phyloP scores from a whole-genome alignment of 1,140 invertebrate species.

The Cataglyphis hispanica region DNA sequence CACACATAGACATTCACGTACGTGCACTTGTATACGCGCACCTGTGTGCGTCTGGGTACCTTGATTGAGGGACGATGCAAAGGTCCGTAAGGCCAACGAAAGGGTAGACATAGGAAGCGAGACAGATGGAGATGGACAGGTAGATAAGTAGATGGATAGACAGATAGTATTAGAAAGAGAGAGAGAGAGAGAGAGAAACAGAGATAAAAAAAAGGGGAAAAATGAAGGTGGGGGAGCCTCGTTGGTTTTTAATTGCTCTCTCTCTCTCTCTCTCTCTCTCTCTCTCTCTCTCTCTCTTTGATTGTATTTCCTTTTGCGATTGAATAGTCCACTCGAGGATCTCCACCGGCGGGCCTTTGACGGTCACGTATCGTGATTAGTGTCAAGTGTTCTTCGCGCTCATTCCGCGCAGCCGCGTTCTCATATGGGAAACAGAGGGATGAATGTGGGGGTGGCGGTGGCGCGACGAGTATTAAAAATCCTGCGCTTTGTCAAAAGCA shows the following conservation, averaged over 20 bases:
- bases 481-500: constrained; percentile 42
- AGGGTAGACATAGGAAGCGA: constrained; percentile 17
- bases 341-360: constrained; percentile 63
- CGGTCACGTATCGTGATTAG: constrained; percentile 73
- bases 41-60: not conserved
- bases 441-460: not conserved
- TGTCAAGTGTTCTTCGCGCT: constrained; percentile 56
- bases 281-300: constrained; percentile 68
- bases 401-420: constrained; percentile 27
- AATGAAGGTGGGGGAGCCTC: constrained; percentile 35
- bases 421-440: constrained; percentile 22
- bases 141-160: constrained; percentile 50
- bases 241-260: constrained; percentile 75
- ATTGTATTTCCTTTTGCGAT: constrained; percentile 72
- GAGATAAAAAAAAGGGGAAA: constrained; percentile 7
- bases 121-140: constrained; percentile 31
- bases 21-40: too few relatives aligned
- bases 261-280: constrained; percentile 50
- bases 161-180: constrained; percentile 18
- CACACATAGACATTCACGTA: constrained; percentile 6
- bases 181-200: not conserved
- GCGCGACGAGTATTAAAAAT: constrained; percentile 44
- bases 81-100: constrained; percentile 64
- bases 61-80: constrained; percentile 75
- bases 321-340: constrained; percentile 57